Evolutionary conservation across 2,797 vertebrate genomes (phyloP).

Genomic region (Karalla daura): DNA sequence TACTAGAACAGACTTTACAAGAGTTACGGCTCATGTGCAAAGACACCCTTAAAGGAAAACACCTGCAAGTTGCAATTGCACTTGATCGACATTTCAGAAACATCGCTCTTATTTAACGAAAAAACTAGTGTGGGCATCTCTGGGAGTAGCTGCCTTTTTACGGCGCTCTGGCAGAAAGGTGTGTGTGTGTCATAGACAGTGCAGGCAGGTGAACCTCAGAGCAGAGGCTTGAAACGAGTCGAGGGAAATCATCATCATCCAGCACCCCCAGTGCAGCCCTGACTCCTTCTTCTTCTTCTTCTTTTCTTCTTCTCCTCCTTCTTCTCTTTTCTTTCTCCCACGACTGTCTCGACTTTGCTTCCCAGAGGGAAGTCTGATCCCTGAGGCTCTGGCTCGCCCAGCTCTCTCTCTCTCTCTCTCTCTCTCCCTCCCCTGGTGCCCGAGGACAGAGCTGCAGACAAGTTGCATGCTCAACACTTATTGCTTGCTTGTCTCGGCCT

Average conservation of each 20-base stretch:
- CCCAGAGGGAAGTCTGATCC: constrained; percentile 11
- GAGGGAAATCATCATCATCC: constrained; percentile 38
- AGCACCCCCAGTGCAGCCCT: constrained; percentile 7
- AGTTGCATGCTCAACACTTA: constrained; percentile 25
- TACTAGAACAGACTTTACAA: too few relatives aligned
- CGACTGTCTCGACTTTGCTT: constrained; percentile 26
- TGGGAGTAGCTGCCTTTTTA: too few relatives aligned
- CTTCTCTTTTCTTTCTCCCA: neutral
- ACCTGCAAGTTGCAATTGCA: constrained; percentile 24
- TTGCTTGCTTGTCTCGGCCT: constrained; percentile 1
- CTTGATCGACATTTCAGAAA: too few relatives aligned
- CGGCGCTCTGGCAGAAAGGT: constrained; percentile 34
- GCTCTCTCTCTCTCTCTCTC: too few relatives aligned
- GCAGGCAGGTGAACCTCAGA: constrained; percentile 8
- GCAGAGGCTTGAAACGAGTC: constrained; percentile 25
- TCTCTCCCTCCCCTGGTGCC: neutral
- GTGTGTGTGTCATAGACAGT: constrained; percentile 27
- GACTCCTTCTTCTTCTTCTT: too few relatives aligned
- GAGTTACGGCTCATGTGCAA: too few relatives aligned
- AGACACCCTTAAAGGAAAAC: too few relatives aligned
- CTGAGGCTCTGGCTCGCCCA: constrained; percentile 18
- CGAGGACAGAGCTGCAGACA: constrained; percentile 40
- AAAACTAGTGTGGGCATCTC: too few relatives aligned
- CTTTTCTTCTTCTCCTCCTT: too few relatives aligned
- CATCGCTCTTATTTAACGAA: neutral